A percentile compares a stretch with the other conserved stretches of the same genome.
Evolutionary conservation across 2,888 invertebrate species (phyloP).

Genomic region (Xestia xanthographa): DNA sequence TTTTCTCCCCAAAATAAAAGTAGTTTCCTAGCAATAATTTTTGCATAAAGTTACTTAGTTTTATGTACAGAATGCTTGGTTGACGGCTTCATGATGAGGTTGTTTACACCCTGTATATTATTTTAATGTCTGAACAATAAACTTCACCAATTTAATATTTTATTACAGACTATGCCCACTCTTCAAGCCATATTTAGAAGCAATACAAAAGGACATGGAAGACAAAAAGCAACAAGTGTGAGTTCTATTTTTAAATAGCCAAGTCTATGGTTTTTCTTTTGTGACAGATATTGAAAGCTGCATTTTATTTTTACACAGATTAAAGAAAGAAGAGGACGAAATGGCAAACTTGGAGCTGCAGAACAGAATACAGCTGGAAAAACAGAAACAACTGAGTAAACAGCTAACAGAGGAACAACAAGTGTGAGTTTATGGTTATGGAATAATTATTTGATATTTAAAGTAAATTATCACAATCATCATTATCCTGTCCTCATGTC

Average conservation of each 20-base stretch:
- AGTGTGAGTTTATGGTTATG: constrained; percentile 81
- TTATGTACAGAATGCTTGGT: no score
- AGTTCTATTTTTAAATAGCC: constrained; percentile 64
- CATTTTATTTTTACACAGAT: constrained; percentile 63
- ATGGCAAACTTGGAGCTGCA: constrained; percentile 91
- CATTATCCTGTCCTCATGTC: neutral
- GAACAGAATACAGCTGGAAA: constrained; percentile 91
- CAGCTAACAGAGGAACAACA: constrained; percentile 92
- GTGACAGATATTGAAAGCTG: neutral
- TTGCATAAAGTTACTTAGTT: no score
- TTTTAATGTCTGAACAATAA: neutral
- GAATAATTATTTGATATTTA: neutral
- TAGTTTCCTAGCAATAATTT: no score
- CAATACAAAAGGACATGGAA: constrained; percentile 96
- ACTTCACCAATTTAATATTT: constrained; percentile 4
- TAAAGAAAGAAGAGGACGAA: constrained; percentile 90
- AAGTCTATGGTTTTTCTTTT: neutral
- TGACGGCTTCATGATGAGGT: no score
- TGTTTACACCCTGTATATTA: no score
- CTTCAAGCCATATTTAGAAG: constrained; percentile 97
- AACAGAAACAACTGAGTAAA: constrained; percentile 92
- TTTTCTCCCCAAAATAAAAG: no score
- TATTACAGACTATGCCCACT: constrained; percentile 94
- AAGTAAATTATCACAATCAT: neutral
- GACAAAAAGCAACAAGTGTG: constrained; percentile 92